Evolutionary conservation across 2,888 invertebrate genomes (phyloP), one percentile per base, ranked within the genome.

Genomic region (Aleiodes testaceus): DNA sequence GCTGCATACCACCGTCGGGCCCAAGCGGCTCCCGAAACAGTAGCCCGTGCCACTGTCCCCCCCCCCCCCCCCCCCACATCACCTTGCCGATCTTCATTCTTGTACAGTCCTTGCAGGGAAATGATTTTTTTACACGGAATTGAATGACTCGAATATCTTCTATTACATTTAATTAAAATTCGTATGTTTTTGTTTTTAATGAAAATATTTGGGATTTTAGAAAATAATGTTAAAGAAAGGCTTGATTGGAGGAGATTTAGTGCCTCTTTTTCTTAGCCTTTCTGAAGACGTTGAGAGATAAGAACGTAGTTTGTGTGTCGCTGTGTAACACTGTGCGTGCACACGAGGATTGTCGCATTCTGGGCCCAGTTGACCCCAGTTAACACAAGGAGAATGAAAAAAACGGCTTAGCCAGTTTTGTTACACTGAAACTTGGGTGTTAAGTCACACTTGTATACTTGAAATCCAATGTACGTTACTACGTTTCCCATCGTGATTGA

Each of bases 351-450:
- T 83, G 85, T 83, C 87, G 86, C 87, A 87, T 87, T 87, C 87
- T 87, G 86, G 84, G 82, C 77, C 86, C 83, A 86, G 85, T 87
- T 87, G 82, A 87, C 87, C 87, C 86, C 81, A 78, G 87, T 87
- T 87, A 85, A 87, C 87, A 86, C 79, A 77, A 79, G 79, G 80
- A 11, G 36, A 36, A 36, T 36, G 36, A 59, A 59, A 50, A 59
- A 59, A 75, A 85, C 82, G 86, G 87, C 86, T 87, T 87, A 87
- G 87, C 86, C 86, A 44, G 84, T 85, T 85, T 47, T 30, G 12
- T 64, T 44, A 45, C 45, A 22, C 14, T 45, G 22, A 20, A 45
- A 80, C 67, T 36, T 64, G 78, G 80, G 84, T 84, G 85, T 84
- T 85, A 85, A 85, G 79, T 84, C 82, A 45, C 45, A 85, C 84